Conservation (phyloP, 2,888 invertebrate genomes). For the Ethmia dodecea region DNA sequence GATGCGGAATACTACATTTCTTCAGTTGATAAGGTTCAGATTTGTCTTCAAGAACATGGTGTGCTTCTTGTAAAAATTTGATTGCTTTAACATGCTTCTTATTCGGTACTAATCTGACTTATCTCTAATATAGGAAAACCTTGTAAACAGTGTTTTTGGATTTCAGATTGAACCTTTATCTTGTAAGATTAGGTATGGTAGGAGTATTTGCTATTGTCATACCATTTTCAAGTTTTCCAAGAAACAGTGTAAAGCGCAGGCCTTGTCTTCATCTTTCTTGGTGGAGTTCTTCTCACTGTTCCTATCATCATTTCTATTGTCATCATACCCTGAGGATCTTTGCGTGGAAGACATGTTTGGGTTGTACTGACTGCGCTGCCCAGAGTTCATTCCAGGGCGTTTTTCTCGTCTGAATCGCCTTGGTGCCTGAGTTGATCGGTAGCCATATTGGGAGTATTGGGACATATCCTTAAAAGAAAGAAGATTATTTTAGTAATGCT, state of each 20-base stretch:
- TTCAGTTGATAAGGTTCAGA: too few species aligned
- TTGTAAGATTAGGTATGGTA: too few species aligned
- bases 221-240: constrained; percentile 84
- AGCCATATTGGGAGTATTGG: constrained; percentile 28
- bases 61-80: too few species aligned
- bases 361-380: constrained; percentile 64
- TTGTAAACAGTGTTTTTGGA: too few species aligned
- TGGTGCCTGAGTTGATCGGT: constrained; percentile 33
- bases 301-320: constrained; percentile 34
- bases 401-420: constrained; percentile 52
- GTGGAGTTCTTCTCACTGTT: constrained; percentile 42
- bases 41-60: too few species aligned
- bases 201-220: too few species aligned
- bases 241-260: constrained; percentile 83
- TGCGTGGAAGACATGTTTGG: constrained; percentile 42
- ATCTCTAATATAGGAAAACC: too few species aligned
- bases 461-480: constrained; percentile 29
- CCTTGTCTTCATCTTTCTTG: constrained; percentile 36
- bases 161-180: too few species aligned
- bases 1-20: too few species aligned
- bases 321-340: constrained; percentile 31
- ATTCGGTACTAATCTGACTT: too few species aligned
- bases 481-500: background rate
- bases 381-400: constrained; percentile 48
- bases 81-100: too few species aligned